Base-by-base conservation (phyloP, 2,113 vertebrate genomes). In the Pseudopodoces humilis region DNA sequence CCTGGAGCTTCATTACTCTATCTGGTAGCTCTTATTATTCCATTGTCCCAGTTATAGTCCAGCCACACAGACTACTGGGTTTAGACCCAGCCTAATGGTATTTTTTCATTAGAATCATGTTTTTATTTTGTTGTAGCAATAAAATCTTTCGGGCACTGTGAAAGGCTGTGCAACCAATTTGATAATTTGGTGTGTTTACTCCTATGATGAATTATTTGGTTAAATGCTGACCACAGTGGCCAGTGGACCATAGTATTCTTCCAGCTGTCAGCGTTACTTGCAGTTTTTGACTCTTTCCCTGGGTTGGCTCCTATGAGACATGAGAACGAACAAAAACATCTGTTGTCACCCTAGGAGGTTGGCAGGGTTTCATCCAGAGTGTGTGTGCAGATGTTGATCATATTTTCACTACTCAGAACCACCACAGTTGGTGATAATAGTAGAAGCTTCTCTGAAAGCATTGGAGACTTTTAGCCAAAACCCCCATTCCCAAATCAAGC, bases 21-120 rank as follows among this genome's bases (percentile, higher is more conserved):
- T 75, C 44, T 85, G 49, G 35, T 74, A 82, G 41, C 21, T 85
- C 69, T 91, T 88, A 23, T 68, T 72, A 58, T 83, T 88, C 27
- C 13, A 7, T 17, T 43, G 13, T 80, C 33, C 22, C 64, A 59
- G 27, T 77, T 86, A 49, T 16, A 43, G 30, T 52, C 52, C 11
- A 94, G 60, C 55, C 30, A 67, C 55, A 30, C 30, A n/a, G 15
- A 7, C 18, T 50, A 7, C 25, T 35, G 68, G 7, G 7, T 90
- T 88, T 87, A 90, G n/a, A 68, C 31, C 4, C 28, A 90, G 2
- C 7, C 7, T 39, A 53, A 72, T 69, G 6, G 2, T 79, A 20
- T 64, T 39, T 83, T 58, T 55, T 49, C 7, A 33, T 95, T 70
- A 21, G 10, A 82, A 33, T 43, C 3, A 2, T 11, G 4, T 53